A percentile compares a stretch with the other conserved stretches of the same genome.
Conservation (phyloP, 2,113 vertebrate species). For the Oncorhynchus keta region DNA sequence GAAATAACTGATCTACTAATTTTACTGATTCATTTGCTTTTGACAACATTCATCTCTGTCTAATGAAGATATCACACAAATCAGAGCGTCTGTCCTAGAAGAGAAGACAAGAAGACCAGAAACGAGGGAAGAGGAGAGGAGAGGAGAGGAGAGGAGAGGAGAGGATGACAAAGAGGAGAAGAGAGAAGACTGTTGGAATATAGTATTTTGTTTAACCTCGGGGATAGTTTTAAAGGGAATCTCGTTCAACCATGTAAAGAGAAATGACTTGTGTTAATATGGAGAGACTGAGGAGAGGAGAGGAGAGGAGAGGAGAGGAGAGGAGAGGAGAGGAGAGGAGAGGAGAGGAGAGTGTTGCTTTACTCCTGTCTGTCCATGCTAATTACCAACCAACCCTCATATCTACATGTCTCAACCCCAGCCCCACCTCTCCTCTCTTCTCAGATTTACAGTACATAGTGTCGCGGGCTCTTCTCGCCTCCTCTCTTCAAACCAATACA, state of each 20-base stretch:
- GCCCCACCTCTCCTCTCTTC: no score
- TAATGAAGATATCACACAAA: slow-evolving; percentile 60
- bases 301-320: no score
- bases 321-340: no score
- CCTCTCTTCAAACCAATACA: no score
- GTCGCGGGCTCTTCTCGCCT: neutral
- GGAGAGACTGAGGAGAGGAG: slow-evolving; percentile 44
- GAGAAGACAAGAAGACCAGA: slow-evolving; percentile 32
- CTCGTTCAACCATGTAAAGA: slow-evolving; percentile 67
- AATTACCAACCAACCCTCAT: slow-evolving; percentile 55
- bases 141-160: no score
- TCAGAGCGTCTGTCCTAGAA: slow-evolving; percentile 36
- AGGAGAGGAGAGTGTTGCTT: slow-evolving; percentile 48
- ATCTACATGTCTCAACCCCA: slow-evolving; percentile 29
- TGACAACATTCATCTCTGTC: slow-evolving; percentile 47
- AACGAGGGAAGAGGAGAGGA: no score
- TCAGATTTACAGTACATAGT: no score
- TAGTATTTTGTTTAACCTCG: slow-evolving; percentile 64
- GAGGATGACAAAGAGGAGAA: no score
- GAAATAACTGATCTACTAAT: slow-evolving; percentile 37
- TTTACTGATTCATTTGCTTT: slow-evolving; percentile 57
- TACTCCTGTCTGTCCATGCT: slow-evolving; percentile 27
- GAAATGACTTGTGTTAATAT: slow-evolving; percentile 68
- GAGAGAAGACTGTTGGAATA: slow-evolving; percentile 34
- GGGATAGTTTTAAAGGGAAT: slow-evolving; percentile 53